Percentiles rank a stretch among this genome's conserved stretches.
Evolutionary conservation across 2,888 invertebrate genomes (phyloP).

Genomic region (Cantharis rufa): DNA sequence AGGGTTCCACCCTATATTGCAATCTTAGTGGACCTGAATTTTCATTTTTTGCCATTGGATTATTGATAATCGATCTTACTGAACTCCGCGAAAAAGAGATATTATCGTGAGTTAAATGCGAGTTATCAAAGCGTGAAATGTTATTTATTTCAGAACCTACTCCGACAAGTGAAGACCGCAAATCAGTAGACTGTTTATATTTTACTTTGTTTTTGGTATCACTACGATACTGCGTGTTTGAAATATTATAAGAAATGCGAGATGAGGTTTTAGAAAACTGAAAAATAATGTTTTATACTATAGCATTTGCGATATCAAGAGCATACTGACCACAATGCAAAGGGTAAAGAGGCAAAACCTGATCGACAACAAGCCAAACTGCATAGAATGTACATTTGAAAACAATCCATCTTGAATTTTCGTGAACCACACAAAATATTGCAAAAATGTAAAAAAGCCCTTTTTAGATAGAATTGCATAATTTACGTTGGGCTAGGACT

Average conservation of each 20-base stretch:
- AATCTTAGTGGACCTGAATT: slow-evolving; percentile 41
- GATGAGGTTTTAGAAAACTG: slow-evolving; percentile 39
- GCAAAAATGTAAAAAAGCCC: too few relatives aligned
- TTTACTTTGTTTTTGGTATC: slow-evolving; percentile 24
- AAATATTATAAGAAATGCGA: slow-evolving; percentile 39
- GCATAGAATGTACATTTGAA: too few relatives aligned
- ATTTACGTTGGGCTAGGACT: too few relatives aligned
- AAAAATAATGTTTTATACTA: slow-evolving; percentile 8
- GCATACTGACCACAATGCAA: not conserved
- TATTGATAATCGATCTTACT: slow-evolving; percentile 40
- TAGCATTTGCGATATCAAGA: not conserved
- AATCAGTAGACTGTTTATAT: slow-evolving; percentile 28
- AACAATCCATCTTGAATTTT: too few relatives aligned
- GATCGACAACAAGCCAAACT: not conserved
- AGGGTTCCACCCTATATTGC: slow-evolving; percentile 45
- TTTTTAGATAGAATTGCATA: too few relatives aligned
- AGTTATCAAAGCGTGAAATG: slow-evolving; percentile 40
- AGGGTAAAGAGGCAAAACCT: not conserved
- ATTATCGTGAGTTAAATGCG: slow-evolving; percentile 42
- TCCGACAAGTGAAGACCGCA: slow-evolving; percentile 34
- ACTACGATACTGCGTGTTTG: slow-evolving; percentile 30
- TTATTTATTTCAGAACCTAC: slow-evolving; percentile 42
- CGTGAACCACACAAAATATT: too few relatives aligned
- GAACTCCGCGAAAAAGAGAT: slow-evolving; percentile 39
- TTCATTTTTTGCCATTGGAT: slow-evolving; percentile 39